These are phyloP conservation scores for Falco cherrug DNA, from an alignment of 2,797 vertebrate genomes.

Conservation along the genomic window DNA sequence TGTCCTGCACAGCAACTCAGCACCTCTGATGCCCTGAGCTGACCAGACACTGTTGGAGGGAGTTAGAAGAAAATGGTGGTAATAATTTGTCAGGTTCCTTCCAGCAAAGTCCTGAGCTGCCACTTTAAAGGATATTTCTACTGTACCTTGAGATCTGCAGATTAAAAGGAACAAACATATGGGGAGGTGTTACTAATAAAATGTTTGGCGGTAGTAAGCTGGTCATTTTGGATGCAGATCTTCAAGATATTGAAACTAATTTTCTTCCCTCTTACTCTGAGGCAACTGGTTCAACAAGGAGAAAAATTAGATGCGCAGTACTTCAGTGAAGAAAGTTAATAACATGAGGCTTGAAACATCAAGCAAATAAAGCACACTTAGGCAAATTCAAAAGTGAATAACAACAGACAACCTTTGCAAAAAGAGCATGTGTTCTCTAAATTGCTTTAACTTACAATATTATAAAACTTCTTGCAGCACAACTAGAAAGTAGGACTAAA, in stretches of 20 bases:
- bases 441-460: background rate
- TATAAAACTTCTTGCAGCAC: background rate
- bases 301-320: background rate
- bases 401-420: background rate
- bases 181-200: background rate
- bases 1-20: background rate
- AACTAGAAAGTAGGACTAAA: background rate
- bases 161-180: background rate
- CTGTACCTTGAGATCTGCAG: background rate
- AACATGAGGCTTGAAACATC: fast-evolving
- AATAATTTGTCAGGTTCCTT: background rate
- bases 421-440: background rate
- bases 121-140: background rate
- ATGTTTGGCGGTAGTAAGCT: fast-evolving
- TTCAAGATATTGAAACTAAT: background rate
- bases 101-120: background rate
- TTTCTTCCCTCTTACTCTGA: background rate
- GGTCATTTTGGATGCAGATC: background rate
- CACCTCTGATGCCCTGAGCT: background rate
- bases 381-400: fast-evolving
- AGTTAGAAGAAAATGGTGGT: background rate
- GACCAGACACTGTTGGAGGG: background rate
- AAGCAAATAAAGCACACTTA: background rate
- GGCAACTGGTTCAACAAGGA: background rate
- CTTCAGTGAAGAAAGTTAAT: background rate